These are phyloP conservation scores for Lamellibrachia luymesi DNA, from an alignment of 1,140 invertebrate species.

Conservation along the genomic window DNA sequence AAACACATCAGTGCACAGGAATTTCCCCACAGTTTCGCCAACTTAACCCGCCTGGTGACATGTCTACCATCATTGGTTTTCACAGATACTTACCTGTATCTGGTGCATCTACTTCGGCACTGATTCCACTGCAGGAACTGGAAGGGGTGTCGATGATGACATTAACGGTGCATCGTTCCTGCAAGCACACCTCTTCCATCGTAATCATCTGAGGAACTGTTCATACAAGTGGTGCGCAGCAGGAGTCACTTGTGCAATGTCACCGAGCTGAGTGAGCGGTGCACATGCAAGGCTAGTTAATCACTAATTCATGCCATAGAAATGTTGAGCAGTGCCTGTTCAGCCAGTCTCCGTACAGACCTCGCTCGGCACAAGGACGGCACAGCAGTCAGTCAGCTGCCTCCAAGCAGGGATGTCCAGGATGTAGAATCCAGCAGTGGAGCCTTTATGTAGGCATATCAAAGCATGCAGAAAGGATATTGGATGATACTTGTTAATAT, in stretches of 20 bases:
- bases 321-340: background rate
- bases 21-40: background rate
- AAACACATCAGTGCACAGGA: background rate
- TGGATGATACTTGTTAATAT: background rate
- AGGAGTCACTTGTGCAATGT: background rate
- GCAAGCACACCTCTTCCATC: background rate
- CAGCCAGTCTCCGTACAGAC: background rate
- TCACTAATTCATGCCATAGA: conserved; percentile 5
- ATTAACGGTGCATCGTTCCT: background rate
- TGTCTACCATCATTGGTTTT: background rate
- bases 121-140: background rate
- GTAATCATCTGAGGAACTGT: background rate
- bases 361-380: no score
- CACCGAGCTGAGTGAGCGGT: background rate
- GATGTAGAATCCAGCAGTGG: background rate
- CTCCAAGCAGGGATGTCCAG: background rate
- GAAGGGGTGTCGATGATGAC: background rate
- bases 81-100: background rate
- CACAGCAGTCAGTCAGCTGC: background rate
- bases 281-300: background rate
- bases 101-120: background rate
- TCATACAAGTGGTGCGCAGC: background rate
- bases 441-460: background rate
- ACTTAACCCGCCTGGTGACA: background rate
- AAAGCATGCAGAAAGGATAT: background rate